Conservation (phyloP, 2,888 invertebrate species). For the Tetragnatha montana region DNA sequence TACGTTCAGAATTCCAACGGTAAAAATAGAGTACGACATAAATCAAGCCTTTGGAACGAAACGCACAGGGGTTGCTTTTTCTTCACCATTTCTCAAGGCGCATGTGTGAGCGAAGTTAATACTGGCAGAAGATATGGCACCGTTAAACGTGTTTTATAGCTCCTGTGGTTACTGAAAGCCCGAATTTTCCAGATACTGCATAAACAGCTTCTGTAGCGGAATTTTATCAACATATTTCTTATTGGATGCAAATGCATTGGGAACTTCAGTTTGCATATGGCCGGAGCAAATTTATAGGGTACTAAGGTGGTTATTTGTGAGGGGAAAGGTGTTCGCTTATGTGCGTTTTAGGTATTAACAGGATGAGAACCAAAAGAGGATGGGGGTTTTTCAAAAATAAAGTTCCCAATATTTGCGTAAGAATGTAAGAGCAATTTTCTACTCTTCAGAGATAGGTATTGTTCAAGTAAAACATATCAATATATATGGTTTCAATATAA, state of each 20-base stretch:
- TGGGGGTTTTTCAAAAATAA: no score
- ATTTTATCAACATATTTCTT: conserved; percentile 49
- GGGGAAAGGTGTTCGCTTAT: background rate
- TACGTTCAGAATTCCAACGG: conserved; percentile 22
- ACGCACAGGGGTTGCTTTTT: conserved; percentile 37
- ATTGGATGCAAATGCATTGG: conserved; percentile 17
- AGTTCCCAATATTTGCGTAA: no score
- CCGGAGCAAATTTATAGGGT: background rate
- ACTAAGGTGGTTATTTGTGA: background rate
- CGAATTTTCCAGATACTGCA: conserved; percentile 34
- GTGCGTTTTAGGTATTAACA: no score
- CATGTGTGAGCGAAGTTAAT: conserved; percentile 2
- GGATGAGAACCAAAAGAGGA: no score
- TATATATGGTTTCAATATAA: no score
- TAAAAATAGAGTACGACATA: conserved; percentile 41
- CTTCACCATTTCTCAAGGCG: conserved; percentile 43
- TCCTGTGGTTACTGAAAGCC: conserved; percentile 46
- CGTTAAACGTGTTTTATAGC: conserved; percentile 59
- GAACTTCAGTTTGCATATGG: conserved; percentile 11
- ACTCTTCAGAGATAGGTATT: no score
- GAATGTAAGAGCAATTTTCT: no score
- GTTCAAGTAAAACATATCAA: no score
- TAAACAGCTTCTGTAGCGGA: conserved; percentile 36
- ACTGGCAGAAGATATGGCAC: conserved; percentile 41
- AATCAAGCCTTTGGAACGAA: conserved; percentile 51